A percentile compares a stretch with the other conserved stretches of the same genome.
phyloP scores from a whole-genome alignment of 1,140 invertebrate genomes.

The Dryas iulia region DNA sequence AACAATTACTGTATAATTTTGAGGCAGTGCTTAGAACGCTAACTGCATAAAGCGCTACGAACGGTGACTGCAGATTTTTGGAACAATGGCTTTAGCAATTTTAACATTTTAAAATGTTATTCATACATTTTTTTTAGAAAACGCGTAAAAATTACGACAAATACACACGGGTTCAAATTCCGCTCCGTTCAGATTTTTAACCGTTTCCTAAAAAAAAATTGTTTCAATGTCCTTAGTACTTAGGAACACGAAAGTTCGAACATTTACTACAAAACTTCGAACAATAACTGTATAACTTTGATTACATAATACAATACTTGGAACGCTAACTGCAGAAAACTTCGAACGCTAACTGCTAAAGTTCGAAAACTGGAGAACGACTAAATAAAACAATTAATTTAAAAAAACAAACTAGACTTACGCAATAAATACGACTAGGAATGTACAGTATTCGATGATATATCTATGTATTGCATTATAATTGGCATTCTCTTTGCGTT shows the following conservation, averaged over 20 bases:
- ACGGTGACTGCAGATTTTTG: not conserved
- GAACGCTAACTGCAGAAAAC: not conserved
- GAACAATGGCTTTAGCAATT: too few species aligned
- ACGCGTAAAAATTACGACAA: too few species aligned
- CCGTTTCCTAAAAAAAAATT: too few species aligned
- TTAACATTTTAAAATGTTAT: too few species aligned
- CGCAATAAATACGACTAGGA: constrained; percentile 13
- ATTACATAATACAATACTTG: too few species aligned
- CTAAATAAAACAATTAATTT: not conserved
- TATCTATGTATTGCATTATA: constrained; percentile 1
- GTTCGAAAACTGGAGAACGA: not conserved
- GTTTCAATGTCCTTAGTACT: too few species aligned
- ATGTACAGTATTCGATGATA: constrained; percentile 11
- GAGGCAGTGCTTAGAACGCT: not conserved
- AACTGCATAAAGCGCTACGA: not conserved
- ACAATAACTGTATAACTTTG: not conserved
- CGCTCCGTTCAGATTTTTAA: too few species aligned
- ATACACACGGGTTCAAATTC: too few species aligned
- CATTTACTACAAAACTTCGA: not conserved
- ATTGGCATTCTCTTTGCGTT: not conserved
- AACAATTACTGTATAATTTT: not conserved
- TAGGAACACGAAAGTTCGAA: not conserved
- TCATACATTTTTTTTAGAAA: too few species aligned
- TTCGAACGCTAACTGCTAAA: not conserved
- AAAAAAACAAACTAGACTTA: not conserved